A percentile compares a stretch with the other conserved stretches of the same genome.
These are phyloP conservation scores for Nixonia krombeini DNA, from an alignment of 1,140 invertebrate genomes.

Conservation along the genomic window DNA sequence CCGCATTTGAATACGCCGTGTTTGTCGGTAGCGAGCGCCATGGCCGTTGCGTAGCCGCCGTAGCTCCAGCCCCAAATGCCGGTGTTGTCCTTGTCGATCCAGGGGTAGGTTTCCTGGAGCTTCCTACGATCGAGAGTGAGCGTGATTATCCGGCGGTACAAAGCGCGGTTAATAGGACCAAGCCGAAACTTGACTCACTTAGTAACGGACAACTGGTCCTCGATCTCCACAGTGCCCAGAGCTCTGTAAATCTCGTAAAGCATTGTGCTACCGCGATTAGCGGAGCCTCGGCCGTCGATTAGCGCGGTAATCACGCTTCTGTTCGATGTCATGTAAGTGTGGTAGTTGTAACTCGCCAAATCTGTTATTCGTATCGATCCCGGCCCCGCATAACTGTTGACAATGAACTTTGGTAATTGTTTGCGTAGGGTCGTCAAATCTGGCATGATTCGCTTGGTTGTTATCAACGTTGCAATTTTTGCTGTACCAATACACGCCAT, in stretches of 20 bases:
- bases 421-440: too few species aligned
- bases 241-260: constrained; percentile 73
- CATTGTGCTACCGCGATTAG: constrained; percentile 75
- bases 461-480: too few species aligned
- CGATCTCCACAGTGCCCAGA: constrained; percentile 76
- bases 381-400: constrained; percentile 79
- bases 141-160: not conserved
- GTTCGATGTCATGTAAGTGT: constrained; percentile 75
- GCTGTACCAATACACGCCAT: too few species aligned
- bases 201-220: constrained; percentile 76
- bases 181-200: constrained; percentile 62
- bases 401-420: too few species aligned
- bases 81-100: constrained; percentile 79
- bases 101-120: constrained; percentile 75
- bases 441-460: too few species aligned
- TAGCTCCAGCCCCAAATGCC: constrained; percentile 85
- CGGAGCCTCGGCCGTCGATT: constrained; percentile 78
- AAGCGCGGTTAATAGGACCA: not conserved
- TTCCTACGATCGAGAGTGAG: constrained; percentile 60
- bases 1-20: constrained; percentile 75
- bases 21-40: constrained; percentile 71
- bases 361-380: constrained; percentile 75
- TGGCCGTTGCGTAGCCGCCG: constrained; percentile 73
- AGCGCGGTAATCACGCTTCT: constrained; percentile 74
- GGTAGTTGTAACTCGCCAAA: constrained; percentile 71